Evolutionary conservation across 2,888 invertebrate genomes (phyloP).

Genomic region (Lasioglossum marginatum): DNA sequence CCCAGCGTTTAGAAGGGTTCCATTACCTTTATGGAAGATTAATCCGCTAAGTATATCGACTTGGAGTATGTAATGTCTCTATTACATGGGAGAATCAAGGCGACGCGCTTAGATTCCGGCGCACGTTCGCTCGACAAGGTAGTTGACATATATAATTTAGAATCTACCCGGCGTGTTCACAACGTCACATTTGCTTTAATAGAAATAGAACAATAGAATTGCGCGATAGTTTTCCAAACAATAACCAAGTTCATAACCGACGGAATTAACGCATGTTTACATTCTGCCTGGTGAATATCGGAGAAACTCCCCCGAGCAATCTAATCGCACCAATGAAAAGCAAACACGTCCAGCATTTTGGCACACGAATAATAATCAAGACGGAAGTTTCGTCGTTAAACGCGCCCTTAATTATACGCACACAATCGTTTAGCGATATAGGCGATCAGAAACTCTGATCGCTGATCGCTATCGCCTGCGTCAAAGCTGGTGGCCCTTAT

Average conservation of each 20-base stretch:
- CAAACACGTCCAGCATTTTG: neutral
- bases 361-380: conserved; percentile 13
- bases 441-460: too few relatives aligned
- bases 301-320: neutral
- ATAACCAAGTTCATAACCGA: neutral
- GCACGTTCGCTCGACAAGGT: neutral
- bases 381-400: neutral
- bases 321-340: neutral
- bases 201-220: neutral
- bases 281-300: neutral
- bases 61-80: neutral
- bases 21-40: neutral
- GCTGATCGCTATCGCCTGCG: neutral
- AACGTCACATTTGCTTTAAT: neutral
- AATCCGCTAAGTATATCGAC: neutral
- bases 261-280: neutral
- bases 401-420: neutral
- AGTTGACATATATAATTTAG: neutral
- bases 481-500: neutral
- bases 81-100: neutral
- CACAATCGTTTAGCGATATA: neutral
- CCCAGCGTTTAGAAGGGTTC: neutral
- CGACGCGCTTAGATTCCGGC: neutral
- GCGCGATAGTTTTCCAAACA: neutral
- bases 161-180: neutral